Percentiles rank a stretch among this genome's conserved stretches.
Evolutionary conservation across 1,140 invertebrate genomes (phyloP).

Genomic region (Drosophila pallidifrons): DNA sequence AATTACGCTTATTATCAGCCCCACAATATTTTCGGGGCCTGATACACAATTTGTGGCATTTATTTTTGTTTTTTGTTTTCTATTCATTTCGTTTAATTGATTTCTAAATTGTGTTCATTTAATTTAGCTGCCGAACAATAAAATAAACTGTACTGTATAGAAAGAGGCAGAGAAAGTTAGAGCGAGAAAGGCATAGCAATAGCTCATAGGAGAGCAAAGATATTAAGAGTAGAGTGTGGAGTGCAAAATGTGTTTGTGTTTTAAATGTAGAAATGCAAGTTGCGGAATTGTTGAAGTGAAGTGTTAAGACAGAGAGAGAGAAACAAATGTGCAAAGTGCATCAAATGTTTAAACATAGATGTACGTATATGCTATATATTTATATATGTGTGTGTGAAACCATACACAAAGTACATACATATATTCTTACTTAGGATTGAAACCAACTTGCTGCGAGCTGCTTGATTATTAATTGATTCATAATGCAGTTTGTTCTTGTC

Average conservation of each 20-base stretch:
- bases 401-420: conserved; percentile 27
- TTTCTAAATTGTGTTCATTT: conserved; percentile 15
- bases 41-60: conserved; percentile 41
- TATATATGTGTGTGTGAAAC: conserved; percentile 25
- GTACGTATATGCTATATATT: conserved; percentile 7
- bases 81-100: conserved; percentile 10
- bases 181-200: conserved; percentile 4
- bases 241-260: conserved; percentile 10
- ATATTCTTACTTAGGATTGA: conserved; percentile 24
- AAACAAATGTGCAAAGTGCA: neutral
- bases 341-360: conserved; percentile 9
- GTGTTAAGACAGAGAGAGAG: neutral
- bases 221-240: conserved; percentile 5
- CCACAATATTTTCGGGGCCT: conserved; percentile 18
- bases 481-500: neutral
- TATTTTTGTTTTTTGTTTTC: conserved; percentile 1
- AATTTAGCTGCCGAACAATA: conserved; percentile 44
- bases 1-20: conserved; percentile 25
- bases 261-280: conserved; percentile 37
- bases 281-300: conserved; percentile 34
- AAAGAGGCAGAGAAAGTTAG: conserved; percentile 4
- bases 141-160: conserved; percentile 18
- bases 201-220: conserved; percentile 3
- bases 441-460: conserved; percentile 25
- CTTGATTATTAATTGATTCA: neutral